A percentile compares a stretch with the other conserved stretches of the same genome.
phyloP scores from a whole-genome alignment of 1,140 invertebrate species.

The Physella acuta region DNA sequence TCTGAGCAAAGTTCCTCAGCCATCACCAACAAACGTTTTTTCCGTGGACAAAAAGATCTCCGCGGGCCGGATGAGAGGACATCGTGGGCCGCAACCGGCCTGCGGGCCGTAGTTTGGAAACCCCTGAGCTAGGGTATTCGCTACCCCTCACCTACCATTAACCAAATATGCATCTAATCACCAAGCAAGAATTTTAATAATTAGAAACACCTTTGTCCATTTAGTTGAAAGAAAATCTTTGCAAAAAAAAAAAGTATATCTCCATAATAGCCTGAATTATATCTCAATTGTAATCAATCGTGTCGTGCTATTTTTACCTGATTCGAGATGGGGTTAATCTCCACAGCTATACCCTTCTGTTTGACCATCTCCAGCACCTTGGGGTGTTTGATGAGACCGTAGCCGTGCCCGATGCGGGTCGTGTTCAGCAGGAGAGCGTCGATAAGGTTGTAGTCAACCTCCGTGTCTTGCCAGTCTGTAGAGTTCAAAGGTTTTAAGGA shows the following conservation, averaged over 20 bases:
- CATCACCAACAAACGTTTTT: no score
- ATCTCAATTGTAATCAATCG: no score
- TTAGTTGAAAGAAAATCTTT: background rate
- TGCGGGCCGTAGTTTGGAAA: no score
- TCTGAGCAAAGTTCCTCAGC: no score
- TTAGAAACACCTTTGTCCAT: background rate
- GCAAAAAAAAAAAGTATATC: background rate
- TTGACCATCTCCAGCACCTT: slow-evolving; percentile 67
- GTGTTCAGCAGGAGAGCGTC: slow-evolving; percentile 77
- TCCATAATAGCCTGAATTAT: background rate
- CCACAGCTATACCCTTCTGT: slow-evolving; percentile 72
- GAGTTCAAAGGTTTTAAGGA: no score
- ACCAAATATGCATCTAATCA: no score
- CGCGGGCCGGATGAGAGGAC: no score
- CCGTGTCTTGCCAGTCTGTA: slow-evolving; percentile 66
- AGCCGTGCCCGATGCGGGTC: slow-evolving; percentile 72
- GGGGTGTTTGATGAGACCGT: slow-evolving; percentile 77
- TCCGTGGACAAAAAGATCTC: no score
- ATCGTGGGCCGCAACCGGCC: no score
- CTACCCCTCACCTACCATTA: no score
- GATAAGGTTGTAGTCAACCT: slow-evolving; percentile 70
- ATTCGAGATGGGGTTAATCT: slow-evolving; percentile 77
- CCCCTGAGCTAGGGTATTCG: no score
- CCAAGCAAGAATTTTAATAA: background rate
- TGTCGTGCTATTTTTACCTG: slow-evolving; percentile 61